phyloP scores from a whole-genome alignment of 2,888 invertebrate species.

The Timandra comae region DNA sequence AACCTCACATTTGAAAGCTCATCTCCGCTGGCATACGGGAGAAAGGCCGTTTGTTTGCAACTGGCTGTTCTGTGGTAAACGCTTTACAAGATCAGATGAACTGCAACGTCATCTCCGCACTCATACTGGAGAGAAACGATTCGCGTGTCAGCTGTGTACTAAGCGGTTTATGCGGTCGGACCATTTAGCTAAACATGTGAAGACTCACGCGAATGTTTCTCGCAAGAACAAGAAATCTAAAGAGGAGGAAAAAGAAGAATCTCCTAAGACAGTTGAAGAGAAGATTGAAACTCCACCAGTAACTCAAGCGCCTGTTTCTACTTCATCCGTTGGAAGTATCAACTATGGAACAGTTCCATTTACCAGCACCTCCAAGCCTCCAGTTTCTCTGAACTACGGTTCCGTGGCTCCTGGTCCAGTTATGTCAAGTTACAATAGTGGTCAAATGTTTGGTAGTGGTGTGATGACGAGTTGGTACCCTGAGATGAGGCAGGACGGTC shows the following conservation, averaged over 20 bases:
- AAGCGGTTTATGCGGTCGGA: constrained; percentile 96
- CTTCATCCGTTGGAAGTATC: constrained; percentile 40
- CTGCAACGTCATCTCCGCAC: constrained; percentile 91
- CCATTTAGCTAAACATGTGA: constrained; percentile 94
- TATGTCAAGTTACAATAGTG: constrained; percentile 38
- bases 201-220: constrained; percentile 86
- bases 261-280: constrained; percentile 32
- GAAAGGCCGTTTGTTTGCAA: constrained; percentile 93
- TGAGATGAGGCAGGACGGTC: constrained; percentile 51
- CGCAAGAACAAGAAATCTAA: constrained; percentile 66
- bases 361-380: constrained; percentile 31
- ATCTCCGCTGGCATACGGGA: constrained; percentile 94
- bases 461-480: constrained; percentile 56
- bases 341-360: constrained; percentile 53
- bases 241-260: constrained; percentile 62
- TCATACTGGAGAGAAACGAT: constrained; percentile 93
- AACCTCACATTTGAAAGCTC: constrained; percentile 95
- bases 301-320: constrained; percentile 16
- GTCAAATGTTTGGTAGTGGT: constrained; percentile 40
- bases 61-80: constrained; percentile 92
- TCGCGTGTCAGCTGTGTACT: constrained; percentile 89
- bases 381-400: constrained; percentile 48
- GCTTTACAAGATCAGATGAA: constrained; percentile 95
- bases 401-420: constrained; percentile 31
- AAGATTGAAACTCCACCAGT: constrained; percentile 28